Evolutionary conservation across 2,113 vertebrate species (phyloP).

Genomic region (Amphiprion ocellaris): DNA sequence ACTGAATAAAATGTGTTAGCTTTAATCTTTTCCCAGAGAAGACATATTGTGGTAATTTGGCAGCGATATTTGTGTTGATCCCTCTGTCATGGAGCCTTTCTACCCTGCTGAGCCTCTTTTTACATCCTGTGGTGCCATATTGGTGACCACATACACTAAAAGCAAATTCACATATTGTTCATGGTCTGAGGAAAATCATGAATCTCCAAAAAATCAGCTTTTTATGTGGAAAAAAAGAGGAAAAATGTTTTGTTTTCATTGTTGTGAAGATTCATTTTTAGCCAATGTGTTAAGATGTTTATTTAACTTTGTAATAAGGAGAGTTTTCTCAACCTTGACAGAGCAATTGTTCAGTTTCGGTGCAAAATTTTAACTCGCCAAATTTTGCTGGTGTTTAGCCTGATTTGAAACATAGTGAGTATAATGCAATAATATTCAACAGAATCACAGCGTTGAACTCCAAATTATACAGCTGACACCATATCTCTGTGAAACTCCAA

Average conservation of each 20-base stretch:
- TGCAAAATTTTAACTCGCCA: too few species aligned
- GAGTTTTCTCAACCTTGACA: not conserved
- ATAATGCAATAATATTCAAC: too few species aligned
- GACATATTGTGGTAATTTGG: conserved; percentile 42
- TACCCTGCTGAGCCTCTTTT: conserved; percentile 45
- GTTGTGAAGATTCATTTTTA: not conserved
- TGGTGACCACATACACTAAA: not conserved
- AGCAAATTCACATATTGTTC: too few species aligned
- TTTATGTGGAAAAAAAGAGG: not conserved
- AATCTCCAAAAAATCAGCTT: not conserved
- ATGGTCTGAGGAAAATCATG: too few species aligned
- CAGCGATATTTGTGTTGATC: conserved; percentile 24
- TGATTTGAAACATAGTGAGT: too few species aligned
- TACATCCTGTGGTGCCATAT: conserved; percentile 9
- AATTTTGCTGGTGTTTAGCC: too few species aligned
- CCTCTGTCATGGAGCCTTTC: not conserved
- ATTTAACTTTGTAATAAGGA: too few species aligned
- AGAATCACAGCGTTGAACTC: too few species aligned
- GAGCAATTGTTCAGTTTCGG: too few species aligned
- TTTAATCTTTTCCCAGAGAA: conserved; percentile 2
- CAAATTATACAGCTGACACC: not conserved
- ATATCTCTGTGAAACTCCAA: not conserved
- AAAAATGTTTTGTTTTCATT: not conserved
- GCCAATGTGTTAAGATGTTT: not conserved
- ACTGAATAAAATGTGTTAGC: not conserved